Evolutionary conservation across 1,140 invertebrate genomes (phyloP), one percentile per base, ranked within the genome.

Genomic region (Tetragnatha versicolor): DNA sequence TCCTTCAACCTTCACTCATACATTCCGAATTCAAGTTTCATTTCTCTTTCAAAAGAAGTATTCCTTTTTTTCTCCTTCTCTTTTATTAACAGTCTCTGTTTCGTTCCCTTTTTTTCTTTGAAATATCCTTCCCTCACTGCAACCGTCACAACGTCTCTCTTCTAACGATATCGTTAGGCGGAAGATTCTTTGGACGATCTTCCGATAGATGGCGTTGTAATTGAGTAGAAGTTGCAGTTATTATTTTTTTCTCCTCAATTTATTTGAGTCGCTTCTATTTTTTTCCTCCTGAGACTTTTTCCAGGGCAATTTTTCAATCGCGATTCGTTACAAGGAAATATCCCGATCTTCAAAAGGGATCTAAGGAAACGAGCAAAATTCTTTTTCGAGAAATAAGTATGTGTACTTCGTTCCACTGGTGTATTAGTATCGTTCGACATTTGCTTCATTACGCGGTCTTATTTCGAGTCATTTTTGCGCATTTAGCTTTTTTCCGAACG

Each of bases 121-220:
- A 14, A 51, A 1, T 51, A 20, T 70, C 17, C 22, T 37, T 53
- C n/a, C 29, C 42, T 69, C 14, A 49, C 29, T 51, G 10, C 9
- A 2, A 25, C n/a, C 35, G 22, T 35, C 33, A 17, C 55, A 7
- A 22, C n/a, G 55, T 45, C 53, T 73, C 47, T 60, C 42, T 60
- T 73, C 60, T 73, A 73, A 73, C 60, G 69, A 55, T 55, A 31
- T 73, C 69, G 53, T 73, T 73, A 73, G 69, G 60, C 45, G 53
- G 37, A 60, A 60, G 35, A 42, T 53, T n/a, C n/a, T n/a, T 42
- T 37, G 53, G 53, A 22, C 69, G 53, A 73, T 45, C 53, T 39
- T 27, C 20, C 69, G 69, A 73, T 73, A 73, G 69, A 73, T 73
- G 69, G 69, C 51, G 51, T 35, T 60, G 53, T 73, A 73, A 73